Evolutionary conservation across 2,797 vertebrate species (phyloP).

Genomic region (Acestrorhynchus altus): DNA sequence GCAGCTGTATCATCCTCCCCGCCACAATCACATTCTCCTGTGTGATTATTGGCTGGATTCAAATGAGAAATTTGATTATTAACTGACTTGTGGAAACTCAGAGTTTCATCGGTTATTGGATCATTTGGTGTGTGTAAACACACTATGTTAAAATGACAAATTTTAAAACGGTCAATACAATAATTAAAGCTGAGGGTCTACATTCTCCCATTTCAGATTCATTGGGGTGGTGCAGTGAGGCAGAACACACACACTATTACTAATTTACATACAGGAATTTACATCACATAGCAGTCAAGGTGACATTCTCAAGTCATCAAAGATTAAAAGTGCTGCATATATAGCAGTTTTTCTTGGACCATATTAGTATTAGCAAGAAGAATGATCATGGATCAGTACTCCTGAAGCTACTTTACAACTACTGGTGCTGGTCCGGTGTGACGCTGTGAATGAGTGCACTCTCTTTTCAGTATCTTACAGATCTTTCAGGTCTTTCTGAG

Average conservation of each 20-base stretch:
- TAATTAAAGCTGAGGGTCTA: too few species aligned
- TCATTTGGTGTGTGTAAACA: too few species aligned
- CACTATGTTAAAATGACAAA: too few species aligned
- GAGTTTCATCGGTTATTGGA: too few species aligned
- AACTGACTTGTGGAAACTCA: too few species aligned
- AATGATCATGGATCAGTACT: background rate
- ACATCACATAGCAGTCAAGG: conserved; percentile 14
- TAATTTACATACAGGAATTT: background rate
- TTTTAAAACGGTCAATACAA: too few species aligned
- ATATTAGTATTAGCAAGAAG: conserved; percentile 6
- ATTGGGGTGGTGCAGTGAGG: too few species aligned
- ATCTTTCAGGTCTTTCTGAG: conserved; percentile 94
- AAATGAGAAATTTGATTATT: too few species aligned
- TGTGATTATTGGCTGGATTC: too few species aligned
- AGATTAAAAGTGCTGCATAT: background rate
- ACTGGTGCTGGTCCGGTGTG: background rate
- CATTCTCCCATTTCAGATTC: too few species aligned
- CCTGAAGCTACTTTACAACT: background rate
- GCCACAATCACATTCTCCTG: too few species aligned
- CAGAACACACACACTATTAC: background rate
- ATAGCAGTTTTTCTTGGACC: background rate
- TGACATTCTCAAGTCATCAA: background rate
- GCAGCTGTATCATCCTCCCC: too few species aligned
- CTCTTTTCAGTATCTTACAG: conserved; percentile 71
- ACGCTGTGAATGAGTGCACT: background rate